Conservation (phyloP, 2,797 vertebrate genomes). For the Odontamblyopus rebecca region DNA sequence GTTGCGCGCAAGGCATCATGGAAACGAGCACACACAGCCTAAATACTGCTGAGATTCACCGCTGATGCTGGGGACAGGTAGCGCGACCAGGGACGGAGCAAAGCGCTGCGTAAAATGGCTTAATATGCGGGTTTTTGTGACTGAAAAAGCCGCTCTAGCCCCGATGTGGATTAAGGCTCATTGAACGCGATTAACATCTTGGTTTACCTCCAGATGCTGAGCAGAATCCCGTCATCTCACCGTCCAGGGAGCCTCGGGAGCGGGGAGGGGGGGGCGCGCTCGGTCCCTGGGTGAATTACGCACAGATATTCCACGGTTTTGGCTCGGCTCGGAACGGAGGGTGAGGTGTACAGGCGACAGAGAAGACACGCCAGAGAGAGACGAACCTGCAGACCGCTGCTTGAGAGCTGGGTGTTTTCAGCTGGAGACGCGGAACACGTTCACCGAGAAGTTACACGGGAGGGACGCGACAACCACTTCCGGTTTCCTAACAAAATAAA, state of each 20-base stretch:
- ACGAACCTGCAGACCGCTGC: background rate
- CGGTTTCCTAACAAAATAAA: constrained; percentile 39
- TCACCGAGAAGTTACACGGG: background rate
- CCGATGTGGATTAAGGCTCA: background rate
- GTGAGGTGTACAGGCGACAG: too few relatives aligned
- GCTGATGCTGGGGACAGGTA: background rate
- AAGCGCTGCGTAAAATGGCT: constrained; percentile 8
- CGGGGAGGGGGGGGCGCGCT: background rate
- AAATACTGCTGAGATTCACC: background rate
- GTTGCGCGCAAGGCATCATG: constrained; percentile 57
- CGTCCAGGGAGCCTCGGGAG: constrained; percentile 18
- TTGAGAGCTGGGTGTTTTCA: constrained; percentile 47
- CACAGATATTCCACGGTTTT: background rate
- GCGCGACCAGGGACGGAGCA: background rate
- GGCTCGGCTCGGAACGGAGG: background rate
- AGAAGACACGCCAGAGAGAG: background rate
- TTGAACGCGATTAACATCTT: background rate
- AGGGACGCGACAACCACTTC: background rate
- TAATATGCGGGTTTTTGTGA: constrained; percentile 10
- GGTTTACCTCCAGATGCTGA: constrained; percentile 29
- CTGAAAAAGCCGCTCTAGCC: background rate
- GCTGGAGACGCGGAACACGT: constrained; percentile 32
- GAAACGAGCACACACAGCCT: background rate
- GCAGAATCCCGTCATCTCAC: constrained; percentile 33
- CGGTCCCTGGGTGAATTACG: too few relatives aligned